Evolutionary conservation across 2,113 vertebrate species (phyloP), one percentile per base, ranked within the genome.

Genomic region (Orientallactaga bullata): DNA sequence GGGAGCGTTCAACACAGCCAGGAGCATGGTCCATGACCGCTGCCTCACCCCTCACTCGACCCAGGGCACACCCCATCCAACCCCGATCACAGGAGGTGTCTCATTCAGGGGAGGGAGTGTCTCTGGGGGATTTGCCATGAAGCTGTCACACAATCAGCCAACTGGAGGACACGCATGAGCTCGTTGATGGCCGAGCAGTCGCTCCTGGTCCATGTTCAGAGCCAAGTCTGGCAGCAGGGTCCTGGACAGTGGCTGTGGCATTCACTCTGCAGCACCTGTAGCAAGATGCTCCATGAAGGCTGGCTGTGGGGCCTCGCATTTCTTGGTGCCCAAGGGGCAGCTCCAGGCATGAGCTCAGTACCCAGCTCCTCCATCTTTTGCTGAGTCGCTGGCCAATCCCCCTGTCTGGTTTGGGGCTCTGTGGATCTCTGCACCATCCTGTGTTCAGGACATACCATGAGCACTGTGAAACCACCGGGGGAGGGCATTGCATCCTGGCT

Each of bases 71-170:
- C 55, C 39, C 17, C 6, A 0, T 5, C 23, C 61, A 2, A 0
- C 92, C 0, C 30, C 4, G 84, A 4, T 42, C 4, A 9, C 24
- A 16, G 60, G 89, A 47, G 23, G 51, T 18, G 0, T 63, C 60
- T 65, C 83, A 16, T 0, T 55, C 55, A 15, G 55, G 55, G 55
- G 55, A 55, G 55, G 55, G 55, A 55, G 94, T 76, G 92, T 97
- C 79, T 96, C 95, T 96, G 93, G 80, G 94, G 92, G 90, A 78
- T 90, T 93, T 89, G 94, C 96, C 9, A 77, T 32, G 73, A 78
- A 93, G 28, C 76, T 93, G 8, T 94, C 96, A n/a, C 5, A 11
- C 1, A 58, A 96, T 90, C 94, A 93, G 88, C 96, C 95, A 97
- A 85, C 37, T 12, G 72, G 89, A 32, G 95, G 81, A 96, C 83